These are phyloP conservation scores for Leucozona laternaria DNA, from an alignment of 2,888 invertebrate species.

Conservation along the genomic window DNA sequence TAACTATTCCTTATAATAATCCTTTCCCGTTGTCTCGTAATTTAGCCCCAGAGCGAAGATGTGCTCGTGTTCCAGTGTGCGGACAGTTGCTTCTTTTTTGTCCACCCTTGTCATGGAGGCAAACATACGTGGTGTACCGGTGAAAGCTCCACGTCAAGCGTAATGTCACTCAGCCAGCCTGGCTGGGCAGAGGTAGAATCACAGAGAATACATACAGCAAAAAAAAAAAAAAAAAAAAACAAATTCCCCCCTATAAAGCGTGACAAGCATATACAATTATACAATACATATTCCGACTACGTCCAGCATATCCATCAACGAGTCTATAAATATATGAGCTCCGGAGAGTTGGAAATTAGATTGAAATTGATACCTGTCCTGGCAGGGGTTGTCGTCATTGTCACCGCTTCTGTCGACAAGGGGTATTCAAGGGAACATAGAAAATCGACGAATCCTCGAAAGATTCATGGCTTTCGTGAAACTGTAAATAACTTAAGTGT, in stretches of 20 bases:
- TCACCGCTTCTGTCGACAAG: slow-evolving; percentile 18
- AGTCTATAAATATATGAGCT: slow-evolving; percentile 55
- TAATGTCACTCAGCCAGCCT: slow-evolving; percentile 47
- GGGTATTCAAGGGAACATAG: neutral
- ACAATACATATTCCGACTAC: slow-evolving; percentile 24
- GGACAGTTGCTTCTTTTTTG: slow-evolving; percentile 31
- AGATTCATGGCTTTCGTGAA: slow-evolving; percentile 59
- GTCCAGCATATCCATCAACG: slow-evolving; percentile 58
- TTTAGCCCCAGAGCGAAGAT: slow-evolving; percentile 55
- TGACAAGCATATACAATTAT: slow-evolving; percentile 39
- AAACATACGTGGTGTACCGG: slow-evolving; percentile 47
- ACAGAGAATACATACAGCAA: too few species aligned
- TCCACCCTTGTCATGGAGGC: slow-evolving; percentile 28
- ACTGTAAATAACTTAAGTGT: slow-evolving; percentile 72
- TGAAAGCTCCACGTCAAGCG: slow-evolving; percentile 59
- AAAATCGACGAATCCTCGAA: slow-evolving; percentile 32
- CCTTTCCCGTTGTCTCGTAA: slow-evolving; percentile 65
- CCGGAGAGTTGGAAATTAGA: slow-evolving; percentile 64
- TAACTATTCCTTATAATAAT: too few species aligned
- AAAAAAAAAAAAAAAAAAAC: neutral
- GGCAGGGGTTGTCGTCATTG: slow-evolving; percentile 46
- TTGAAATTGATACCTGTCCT: slow-evolving; percentile 70
- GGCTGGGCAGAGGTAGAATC: slow-evolving; percentile 41
- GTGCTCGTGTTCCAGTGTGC: slow-evolving; percentile 29
- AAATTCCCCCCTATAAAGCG: slow-evolving; percentile 20